Base-by-base conservation (phyloP, 2,797 vertebrate species). In the Diplodus sargus region DNA sequence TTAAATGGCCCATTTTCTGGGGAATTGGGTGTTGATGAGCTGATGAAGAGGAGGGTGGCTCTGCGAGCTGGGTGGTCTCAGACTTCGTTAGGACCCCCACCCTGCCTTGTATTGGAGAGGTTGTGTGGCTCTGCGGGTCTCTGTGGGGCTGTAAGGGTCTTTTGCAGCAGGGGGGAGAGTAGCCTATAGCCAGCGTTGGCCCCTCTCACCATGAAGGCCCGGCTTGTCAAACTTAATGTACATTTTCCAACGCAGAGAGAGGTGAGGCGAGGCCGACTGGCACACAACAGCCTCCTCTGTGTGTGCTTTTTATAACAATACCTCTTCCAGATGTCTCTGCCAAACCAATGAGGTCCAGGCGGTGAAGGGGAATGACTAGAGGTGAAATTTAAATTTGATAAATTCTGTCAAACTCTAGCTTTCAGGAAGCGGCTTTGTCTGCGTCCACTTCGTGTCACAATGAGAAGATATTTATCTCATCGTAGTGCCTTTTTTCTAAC, bases 21-120 rank as follows among this genome's bases (percentile, higher is more conserved):
- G 87, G 92, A 91, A 95, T 93, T 93, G 91, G 90, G 93, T 94
- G 93, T 94, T 94, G 93, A 94, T 95, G 93, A 94, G 86, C 94
- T 94, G 94, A 92, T 93, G 92, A 95, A 94, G 92, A 93, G 91
- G 90, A 94, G 90, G 90, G 86, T 87, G 87, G 85, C 89, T 93
- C 76, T 78, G 76, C 90, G 51, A 90, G 84, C 81, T 93, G 91
- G 94, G 93, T 94, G 94, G 93, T 95, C 94, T 69, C 54, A 73
- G 81, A 89, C 79, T 87, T 88, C 20, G 74, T 91, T 78, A 78
- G 86, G 92, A 93, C 88, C 91, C 85, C 91, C 89, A 88, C 83
- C 70, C 72, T 69, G 76, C 66, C 91, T 87, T 84, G 81, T 83
- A 83, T 81, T 79, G 89, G 89, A 88, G 87, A 79, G 88, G 74